Evolutionary conservation across 2,113 vertebrate genomes (phyloP).

Genomic region (Halcyon malimbica): DNA sequence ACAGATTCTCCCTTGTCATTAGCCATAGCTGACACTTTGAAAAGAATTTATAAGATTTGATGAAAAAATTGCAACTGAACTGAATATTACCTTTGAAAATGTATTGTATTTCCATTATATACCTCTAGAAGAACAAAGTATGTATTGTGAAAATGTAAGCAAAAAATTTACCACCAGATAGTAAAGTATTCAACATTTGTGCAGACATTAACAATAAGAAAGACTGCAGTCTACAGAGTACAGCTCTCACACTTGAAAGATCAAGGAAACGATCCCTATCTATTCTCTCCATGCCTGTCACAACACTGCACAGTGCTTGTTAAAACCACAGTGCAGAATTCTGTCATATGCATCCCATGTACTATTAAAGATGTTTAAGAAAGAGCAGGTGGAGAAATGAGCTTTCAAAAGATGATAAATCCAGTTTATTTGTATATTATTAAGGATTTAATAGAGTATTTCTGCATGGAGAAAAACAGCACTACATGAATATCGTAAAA

Average conservation of each 20-base stretch:
- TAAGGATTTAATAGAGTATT: neutral
- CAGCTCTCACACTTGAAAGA: neutral
- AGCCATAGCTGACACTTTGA: neutral
- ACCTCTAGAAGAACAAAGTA: neutral
- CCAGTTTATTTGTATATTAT: neutral
- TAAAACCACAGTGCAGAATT: neutral
- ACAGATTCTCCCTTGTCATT: neutral
- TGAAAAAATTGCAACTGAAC: neutral
- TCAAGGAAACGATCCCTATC: neutral
- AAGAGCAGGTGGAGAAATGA: neutral
- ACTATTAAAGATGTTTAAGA: neutral
- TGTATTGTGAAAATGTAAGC: neutral
- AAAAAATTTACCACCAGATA: neutral
- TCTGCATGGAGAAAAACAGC: neutral
- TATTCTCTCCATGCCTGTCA: neutral
- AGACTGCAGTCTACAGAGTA: neutral
- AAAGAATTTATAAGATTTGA: neutral
- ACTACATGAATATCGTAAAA: slow-evolving; percentile 15
- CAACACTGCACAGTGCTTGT: neutral
- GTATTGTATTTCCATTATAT: neutral
- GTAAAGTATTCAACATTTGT: neutral
- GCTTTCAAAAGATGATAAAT: neutral
- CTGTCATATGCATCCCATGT: neutral
- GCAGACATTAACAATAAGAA: neutral
- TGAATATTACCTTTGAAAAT: neutral